These are phyloP conservation scores for Etheostoma perlongum DNA, from an alignment of 2,797 vertebrate genomes.

Conservation along the genomic window DNA sequence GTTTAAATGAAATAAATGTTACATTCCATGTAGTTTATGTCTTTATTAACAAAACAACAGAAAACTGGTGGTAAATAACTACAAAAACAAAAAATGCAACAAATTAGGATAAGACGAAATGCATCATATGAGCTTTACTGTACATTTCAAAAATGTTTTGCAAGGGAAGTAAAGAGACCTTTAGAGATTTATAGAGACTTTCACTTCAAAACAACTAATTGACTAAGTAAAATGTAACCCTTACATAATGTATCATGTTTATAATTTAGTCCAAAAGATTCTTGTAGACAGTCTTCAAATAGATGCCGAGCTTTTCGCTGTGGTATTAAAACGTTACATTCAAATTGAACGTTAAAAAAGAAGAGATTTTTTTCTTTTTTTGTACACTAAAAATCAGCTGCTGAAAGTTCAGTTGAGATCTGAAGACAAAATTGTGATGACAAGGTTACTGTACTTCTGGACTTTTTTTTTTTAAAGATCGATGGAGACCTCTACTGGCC, in stretches of 20 bases:
- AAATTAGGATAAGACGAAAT: too few relatives aligned
- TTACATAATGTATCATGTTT: not conserved
- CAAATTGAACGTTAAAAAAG: not conserved
- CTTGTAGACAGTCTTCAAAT: not conserved
- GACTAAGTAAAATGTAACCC: not conserved
- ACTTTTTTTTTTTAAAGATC: not conserved
- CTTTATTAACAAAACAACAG: conserved; percentile 1
- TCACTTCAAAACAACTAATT: too few relatives aligned
- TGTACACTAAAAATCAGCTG: not conserved
- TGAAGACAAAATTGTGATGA: not conserved
- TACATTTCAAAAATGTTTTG: not conserved
- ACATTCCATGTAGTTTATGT: not conserved
- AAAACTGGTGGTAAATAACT: not conserved
- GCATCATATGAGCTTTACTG: too few relatives aligned
- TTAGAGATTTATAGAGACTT: not conserved
- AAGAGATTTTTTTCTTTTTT: not conserved
- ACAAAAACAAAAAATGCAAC: not conserved
- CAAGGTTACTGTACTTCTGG: not conserved
- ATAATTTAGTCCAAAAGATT: not conserved
- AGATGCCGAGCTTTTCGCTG: not conserved
- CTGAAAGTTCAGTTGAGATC: not conserved
- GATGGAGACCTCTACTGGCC: conserved; percentile 16
- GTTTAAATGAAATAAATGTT: not conserved
- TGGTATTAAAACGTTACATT: not conserved
- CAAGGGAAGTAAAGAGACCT: too few relatives aligned